Conservation (phyloP, 2,113 vertebrate species). For the Sylvietta virens region DNA sequence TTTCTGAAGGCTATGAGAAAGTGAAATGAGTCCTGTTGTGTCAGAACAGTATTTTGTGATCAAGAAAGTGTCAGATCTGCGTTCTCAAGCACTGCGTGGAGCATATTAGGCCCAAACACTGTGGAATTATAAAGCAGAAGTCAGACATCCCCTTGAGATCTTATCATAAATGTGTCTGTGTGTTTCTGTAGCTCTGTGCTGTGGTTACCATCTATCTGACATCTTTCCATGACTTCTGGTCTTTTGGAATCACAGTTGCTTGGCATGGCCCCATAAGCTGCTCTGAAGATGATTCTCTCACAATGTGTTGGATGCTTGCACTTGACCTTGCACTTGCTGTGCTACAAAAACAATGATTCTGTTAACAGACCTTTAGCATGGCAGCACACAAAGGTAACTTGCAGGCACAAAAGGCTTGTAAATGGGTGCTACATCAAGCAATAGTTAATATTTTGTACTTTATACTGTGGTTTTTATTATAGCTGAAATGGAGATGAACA, state of each 20-base stretch:
- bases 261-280: neutral
- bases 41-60: neutral
- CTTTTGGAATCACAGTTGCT: neutral
- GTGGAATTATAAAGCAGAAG: neutral
- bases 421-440: neutral
- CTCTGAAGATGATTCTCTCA: neutral
- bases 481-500: neutral
- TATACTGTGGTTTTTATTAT: neutral
- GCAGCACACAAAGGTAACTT: neutral
- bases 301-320: fast-evolving
- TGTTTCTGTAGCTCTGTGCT: neutral
- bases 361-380: neutral
- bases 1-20: neutral
- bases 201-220: fast-evolving
- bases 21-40: neutral
- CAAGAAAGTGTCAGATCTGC: neutral
- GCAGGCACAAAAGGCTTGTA: neutral
- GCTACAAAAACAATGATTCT: neutral
- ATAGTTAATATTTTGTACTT: neutral
- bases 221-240: neutral
- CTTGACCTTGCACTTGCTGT: neutral
- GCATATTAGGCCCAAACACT: neutral
- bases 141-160: neutral
- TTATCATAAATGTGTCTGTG: neutral
- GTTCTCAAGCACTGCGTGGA: neutral